Base-by-base conservation (phyloP, 2,113 vertebrate species). In the Eleginops maclovinus region DNA sequence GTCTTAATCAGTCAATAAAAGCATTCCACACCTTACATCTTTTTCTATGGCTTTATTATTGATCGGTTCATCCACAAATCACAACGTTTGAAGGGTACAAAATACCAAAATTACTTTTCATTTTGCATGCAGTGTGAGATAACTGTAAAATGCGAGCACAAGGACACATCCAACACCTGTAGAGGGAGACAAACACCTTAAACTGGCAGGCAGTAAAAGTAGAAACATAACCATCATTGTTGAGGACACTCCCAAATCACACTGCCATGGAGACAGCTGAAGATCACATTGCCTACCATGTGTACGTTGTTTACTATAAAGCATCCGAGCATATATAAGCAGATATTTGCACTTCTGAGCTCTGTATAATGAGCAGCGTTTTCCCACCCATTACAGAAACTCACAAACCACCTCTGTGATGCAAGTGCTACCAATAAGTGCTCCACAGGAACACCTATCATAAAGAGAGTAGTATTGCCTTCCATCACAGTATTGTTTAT, bases 371-470 rank as follows among this genome's bases (percentile, higher is more conserved):
- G 49, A 71, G 5, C 13, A 58, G 0, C 0, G 0, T 1, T 0
- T 0, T 47, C 1, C 9, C 1, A 50, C 2, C 2, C 9, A 9
- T 74, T 78, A 87, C 8, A 26, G 9, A 56, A 91, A 78, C 17
- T 87, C 72, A 81, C 90, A 92, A 77, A 89, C 31, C 13, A 86
- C 1, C 24, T 87, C 76, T 63, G 84, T 78, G 40, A 36, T 55
- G n/a, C 0, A 0, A 1, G 0, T 0, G 0, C 0, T 3, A 8
- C 11, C 8, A 68, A 65, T 12, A 0, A 1, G 0, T 55, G 3
- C 3, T n/a, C 81, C 72, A 77, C 83, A 88, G 9, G 4, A 14
- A 64, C 81, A 90, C 1, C 0, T 36, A n/a, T 0, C 0, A 2
- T 15, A 9, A 1, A 4, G 0, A 54, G 4, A 16, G 9, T 24